Conservation (phyloP, 2,797 vertebrate genomes). For the Lagodon rhomboides region DNA sequence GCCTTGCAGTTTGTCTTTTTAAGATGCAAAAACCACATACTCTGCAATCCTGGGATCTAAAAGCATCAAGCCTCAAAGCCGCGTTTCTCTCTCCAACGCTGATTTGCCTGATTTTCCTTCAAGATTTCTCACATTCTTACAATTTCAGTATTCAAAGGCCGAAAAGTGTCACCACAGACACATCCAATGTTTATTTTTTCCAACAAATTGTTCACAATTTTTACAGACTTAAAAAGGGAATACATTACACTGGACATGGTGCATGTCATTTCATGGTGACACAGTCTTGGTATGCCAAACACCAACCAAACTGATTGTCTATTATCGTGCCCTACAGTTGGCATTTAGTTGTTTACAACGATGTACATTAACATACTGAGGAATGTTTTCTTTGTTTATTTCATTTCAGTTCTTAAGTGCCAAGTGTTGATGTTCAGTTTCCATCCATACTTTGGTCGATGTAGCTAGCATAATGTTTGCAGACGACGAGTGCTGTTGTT, state of each 20-base stretch:
- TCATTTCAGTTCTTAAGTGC: constrained; percentile 78
- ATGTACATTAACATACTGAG: constrained; percentile 80
- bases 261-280: constrained; percentile 42
- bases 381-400: constrained; percentile 79
- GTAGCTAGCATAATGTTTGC: constrained; percentile 76
- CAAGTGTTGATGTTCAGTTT: constrained; percentile 79
- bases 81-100: constrained; percentile 11
- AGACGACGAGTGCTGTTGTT: constrained; percentile 65
- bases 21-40: constrained; percentile 69
- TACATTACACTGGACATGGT: constrained; percentile 41
- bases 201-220: constrained; percentile 23
- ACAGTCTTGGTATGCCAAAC: constrained; percentile 69
- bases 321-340: constrained; percentile 58
- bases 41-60: constrained; percentile 74
- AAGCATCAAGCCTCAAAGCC: constrained; percentile 65
- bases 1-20: constrained; percentile 89
- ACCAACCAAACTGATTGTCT: constrained; percentile 73
- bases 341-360: constrained; percentile 79
- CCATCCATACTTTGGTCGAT: constrained; percentile 70
- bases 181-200: neutral
- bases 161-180: constrained; percentile 27
- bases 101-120: constrained; percentile 32
- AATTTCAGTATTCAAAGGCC: constrained; percentile 58
- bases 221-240: constrained; percentile 55
- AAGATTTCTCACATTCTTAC: constrained; percentile 11